These are phyloP conservation scores for Bubalus kerabau DNA, from an alignment of 2,113 vertebrate genomes.

Conservation along the genomic window DNA sequence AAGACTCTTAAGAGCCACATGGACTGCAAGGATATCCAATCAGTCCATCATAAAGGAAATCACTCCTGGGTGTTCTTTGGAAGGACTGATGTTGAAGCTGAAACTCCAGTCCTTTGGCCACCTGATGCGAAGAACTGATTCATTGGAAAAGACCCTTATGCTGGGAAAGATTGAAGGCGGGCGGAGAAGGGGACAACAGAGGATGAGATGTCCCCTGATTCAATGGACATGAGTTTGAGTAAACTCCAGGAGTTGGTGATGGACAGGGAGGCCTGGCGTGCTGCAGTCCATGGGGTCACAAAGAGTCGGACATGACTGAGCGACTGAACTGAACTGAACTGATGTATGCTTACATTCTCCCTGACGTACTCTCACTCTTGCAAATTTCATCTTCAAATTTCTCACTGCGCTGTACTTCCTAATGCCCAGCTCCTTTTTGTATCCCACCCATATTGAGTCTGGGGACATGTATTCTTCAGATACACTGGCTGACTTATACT, in stretches of 20 bases:
- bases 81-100: background rate
- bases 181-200: background rate
- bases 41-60: background rate
- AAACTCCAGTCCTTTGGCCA: background rate
- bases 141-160: background rate
- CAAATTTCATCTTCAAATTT: background rate
- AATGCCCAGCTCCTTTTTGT: background rate
- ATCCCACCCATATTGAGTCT: background rate
- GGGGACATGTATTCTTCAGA: background rate
- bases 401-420: background rate
- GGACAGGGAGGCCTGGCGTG: background rate
- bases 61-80: background rate
- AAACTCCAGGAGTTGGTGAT: background rate
- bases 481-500: background rate
- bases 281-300: accelerated
- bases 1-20: accelerated
- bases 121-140: background rate
- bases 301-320: accelerated
- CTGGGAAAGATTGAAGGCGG: background rate
- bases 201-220: background rate
- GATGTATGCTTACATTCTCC: background rate
- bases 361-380: background rate
- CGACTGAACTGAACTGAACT: background rate
- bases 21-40: background rate
- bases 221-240: background rate